A percentile compares a stretch with the other conserved stretches of the same genome.
Conservation (phyloP, 2,113 vertebrate genomes). For the Mastomys coucha region DNA sequence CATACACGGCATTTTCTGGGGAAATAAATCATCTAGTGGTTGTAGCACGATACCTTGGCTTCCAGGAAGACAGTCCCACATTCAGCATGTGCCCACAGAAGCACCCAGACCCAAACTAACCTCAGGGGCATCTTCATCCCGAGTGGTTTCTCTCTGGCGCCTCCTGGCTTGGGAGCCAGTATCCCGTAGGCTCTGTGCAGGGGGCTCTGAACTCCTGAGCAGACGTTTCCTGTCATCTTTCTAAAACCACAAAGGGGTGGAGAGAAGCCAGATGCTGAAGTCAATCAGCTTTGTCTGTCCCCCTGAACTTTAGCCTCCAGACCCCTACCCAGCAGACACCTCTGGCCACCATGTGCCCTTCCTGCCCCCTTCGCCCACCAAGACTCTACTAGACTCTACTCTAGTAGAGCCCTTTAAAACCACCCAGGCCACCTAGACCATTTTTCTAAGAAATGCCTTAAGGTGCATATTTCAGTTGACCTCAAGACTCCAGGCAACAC, state of each 20-base stretch:
- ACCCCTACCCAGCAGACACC: fast-evolving
- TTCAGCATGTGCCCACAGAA: fast-evolving
- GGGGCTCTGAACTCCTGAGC: conserved; percentile 86
- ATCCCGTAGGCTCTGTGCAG: conserved; percentile 44
- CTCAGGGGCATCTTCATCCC: conserved; percentile 73
- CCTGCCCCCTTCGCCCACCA: not conserved
- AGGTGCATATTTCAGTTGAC: not conserved
- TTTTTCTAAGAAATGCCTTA: not conserved
- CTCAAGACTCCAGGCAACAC: not conserved
- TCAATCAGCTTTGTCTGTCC: fast-evolving
- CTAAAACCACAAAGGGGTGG: conserved; percentile 80
- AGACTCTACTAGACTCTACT: too few relatives aligned
- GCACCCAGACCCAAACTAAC: conserved; percentile 64
- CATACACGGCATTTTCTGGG: not conserved
- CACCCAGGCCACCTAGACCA: not conserved
- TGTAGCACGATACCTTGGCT: not conserved
- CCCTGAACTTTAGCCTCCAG: fast-evolving
- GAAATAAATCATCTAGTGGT: fast-evolving
- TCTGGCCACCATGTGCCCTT: too few relatives aligned
- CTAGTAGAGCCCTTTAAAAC: not conserved
- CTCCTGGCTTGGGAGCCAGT: not conserved
- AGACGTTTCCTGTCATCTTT: conserved; percentile 88
- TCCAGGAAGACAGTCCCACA: fast-evolving
- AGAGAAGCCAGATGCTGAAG: not conserved
- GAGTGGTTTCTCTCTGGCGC: conserved; percentile 66